These are phyloP conservation scores for Symphodus melops DNA, from an alignment of 2,113 vertebrate genomes.

Conservation along the genomic window DNA sequence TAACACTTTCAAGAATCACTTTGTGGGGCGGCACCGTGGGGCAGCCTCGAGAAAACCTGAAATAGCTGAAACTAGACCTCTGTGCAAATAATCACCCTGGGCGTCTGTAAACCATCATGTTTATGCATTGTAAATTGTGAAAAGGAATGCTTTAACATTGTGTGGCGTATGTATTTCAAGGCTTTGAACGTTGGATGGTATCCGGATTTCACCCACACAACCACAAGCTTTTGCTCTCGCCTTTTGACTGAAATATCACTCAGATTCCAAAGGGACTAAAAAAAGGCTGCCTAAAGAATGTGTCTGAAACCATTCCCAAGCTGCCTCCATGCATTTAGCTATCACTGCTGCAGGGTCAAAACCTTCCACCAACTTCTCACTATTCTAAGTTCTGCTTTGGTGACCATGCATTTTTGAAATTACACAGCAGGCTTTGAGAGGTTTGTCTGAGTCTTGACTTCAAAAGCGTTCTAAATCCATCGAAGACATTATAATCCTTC, in stretches of 20 bases:
- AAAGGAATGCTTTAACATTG: slow-evolving; percentile 79
- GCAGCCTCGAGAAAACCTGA: slow-evolving; percentile 63
- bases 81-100: slow-evolving; percentile 77
- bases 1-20: slow-evolving; percentile 77
- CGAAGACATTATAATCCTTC: slow-evolving; percentile 37
- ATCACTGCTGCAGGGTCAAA: slow-evolving; percentile 48
- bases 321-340: slow-evolving; percentile 57
- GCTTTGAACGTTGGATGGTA: slow-evolving; percentile 78
- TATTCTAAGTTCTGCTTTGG: slow-evolving; percentile 56
- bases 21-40: slow-evolving; percentile 47
- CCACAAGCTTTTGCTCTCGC: slow-evolving; percentile 72
- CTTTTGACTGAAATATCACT: slow-evolving; percentile 75
- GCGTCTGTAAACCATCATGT: slow-evolving; percentile 75
- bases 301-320: slow-evolving; percentile 59
- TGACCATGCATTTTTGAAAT: slow-evolving; percentile 66
- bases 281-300: slow-evolving; percentile 72
- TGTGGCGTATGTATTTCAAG: slow-evolving; percentile 79
- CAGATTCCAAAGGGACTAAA: slow-evolving; percentile 72
- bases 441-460: slow-evolving; percentile 33
- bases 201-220: slow-evolving; percentile 80
- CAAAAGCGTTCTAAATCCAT: slow-evolving; percentile 50
- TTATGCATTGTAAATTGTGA: slow-evolving; percentile 80
- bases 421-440: slow-evolving; percentile 53
- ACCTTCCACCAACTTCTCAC: slow-evolving; percentile 35
- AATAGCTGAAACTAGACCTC: slow-evolving; percentile 79